phyloP scores from a whole-genome alignment of 2,888 invertebrate genomes.

The Perizoma flavofasciatum region DNA sequence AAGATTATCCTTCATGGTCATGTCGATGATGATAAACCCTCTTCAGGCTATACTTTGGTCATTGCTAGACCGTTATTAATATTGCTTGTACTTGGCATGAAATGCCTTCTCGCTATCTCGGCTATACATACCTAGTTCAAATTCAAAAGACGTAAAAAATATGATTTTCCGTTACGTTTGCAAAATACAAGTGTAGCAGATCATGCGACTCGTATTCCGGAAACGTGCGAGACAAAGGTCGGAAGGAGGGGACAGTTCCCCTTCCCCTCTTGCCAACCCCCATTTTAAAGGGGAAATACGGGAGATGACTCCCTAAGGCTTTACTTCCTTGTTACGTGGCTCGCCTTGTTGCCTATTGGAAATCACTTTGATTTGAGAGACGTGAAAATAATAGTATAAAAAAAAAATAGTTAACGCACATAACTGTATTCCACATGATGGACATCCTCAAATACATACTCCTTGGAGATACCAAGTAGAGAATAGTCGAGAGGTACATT shows the following conservation, averaged over 20 bases:
- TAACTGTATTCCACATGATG: no score
- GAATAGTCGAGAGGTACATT: no score
- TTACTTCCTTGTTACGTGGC: constrained; percentile 23
- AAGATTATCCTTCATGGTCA: no score
- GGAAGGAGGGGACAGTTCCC: constrained; percentile 13
- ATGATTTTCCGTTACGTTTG: constrained; percentile 23
- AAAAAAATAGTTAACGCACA: no score
- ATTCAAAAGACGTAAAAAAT: constrained; percentile 25
- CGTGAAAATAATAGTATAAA: not conserved
- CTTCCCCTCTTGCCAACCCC: not conserved
- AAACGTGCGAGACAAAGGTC: constrained; percentile 37
- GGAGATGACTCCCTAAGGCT: constrained; percentile 25
- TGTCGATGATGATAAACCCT: no score
- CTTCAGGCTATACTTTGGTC: no score
- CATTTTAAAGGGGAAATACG: constrained; percentile 17
- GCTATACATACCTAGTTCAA: constrained; percentile 8
- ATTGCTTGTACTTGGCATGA: no score
- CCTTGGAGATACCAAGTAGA: no score
- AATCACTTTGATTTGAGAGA: constrained; percentile 22
- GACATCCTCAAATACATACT: no score
- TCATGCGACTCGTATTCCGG: constrained; percentile 32
- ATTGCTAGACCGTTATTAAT: no score
- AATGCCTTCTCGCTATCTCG: no score
- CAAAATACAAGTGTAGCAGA: constrained; percentile 24
- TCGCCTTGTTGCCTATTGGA: constrained; percentile 16